Evolutionary conservation across 2,888 invertebrate genomes (phyloP).

Genomic region (Dolichopus griseipennis): DNA sequence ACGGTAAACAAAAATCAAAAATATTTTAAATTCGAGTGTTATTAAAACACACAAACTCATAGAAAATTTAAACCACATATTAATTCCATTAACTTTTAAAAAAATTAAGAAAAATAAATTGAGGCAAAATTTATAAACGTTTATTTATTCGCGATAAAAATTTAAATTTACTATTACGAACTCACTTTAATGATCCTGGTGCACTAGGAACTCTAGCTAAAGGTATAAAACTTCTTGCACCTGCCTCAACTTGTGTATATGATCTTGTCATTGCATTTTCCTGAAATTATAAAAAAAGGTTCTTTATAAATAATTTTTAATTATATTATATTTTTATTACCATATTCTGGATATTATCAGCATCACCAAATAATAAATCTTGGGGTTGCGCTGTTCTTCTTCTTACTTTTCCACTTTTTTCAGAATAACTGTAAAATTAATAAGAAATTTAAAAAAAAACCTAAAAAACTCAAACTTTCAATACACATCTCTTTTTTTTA

Average conservation of each 20-base stretch:
- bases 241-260: constrained; percentile 29
- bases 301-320: neutral
- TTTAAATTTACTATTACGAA: no score
- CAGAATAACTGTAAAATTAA: constrained; percentile 18
- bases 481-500: neutral
- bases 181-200: constrained; percentile 66
- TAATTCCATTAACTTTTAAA: no score
- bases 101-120: no score
- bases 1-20: no score
- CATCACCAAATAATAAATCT: constrained; percentile 57
- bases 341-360: constrained; percentile 29
- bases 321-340: constrained; percentile 22
- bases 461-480: no score
- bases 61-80: no score
- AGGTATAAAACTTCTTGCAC: constrained; percentile 34
- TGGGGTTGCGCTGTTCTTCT: constrained; percentile 58
- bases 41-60: no score
- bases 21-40: no score
- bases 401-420: constrained; percentile 48
- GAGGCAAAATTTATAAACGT: no score
- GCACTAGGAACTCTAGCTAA: constrained; percentile 62
- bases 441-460: neutral
- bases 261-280: constrained; percentile 33
- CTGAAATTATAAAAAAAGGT: constrained; percentile 18
- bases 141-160: no score